These are phyloP conservation scores for Drosophila pseudoananassae DNA, from an alignment of 1,140 invertebrate genomes.

Conservation along the genomic window DNA sequence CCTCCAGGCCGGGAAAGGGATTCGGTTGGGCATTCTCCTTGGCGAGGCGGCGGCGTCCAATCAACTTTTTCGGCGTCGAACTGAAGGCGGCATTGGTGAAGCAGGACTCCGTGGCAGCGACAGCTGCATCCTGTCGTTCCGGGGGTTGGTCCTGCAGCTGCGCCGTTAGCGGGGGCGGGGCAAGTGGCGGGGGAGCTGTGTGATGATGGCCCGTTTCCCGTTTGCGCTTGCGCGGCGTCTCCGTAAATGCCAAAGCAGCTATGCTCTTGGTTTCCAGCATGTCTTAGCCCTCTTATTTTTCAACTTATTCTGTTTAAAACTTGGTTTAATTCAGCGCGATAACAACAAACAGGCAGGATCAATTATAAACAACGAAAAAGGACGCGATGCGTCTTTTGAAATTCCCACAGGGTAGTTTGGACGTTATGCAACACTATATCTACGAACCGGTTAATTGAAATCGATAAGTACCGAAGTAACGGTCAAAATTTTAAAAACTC, in stretches of 20 bases:
- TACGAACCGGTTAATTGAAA: background rate
- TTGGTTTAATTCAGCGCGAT: background rate
- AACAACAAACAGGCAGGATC: background rate
- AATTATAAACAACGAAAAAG: conserved; percentile 22
- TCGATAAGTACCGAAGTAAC: background rate
- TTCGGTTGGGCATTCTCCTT: conserved; percentile 48
- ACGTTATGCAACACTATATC: conserved; percentile 13
- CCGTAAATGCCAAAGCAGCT: conserved; percentile 55
- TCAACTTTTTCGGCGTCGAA: conserved; percentile 74
- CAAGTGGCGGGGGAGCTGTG: conserved; percentile 10
- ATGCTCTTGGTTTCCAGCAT: conserved; percentile 74
- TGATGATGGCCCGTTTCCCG: conserved; percentile 40
- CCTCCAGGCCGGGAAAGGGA: conserved; percentile 67
- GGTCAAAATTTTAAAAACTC: no score
- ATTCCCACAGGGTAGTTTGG: conserved; percentile 2
- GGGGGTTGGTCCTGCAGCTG: conserved; percentile 29
- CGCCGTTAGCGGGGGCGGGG: conserved; percentile 18
- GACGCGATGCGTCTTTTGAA: conserved; percentile 24
- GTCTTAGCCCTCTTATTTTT: background rate
- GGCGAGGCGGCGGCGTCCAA: conserved; percentile 55
- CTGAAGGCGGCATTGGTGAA: conserved; percentile 81
- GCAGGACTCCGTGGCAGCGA: conserved; percentile 45
- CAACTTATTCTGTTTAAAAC: background rate
- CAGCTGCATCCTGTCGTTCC: conserved; percentile 43
- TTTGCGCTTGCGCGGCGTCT: conserved; percentile 80